Conservation (phyloP, 2,113 vertebrate genomes). For the Apaloderma vittatum region DNA sequence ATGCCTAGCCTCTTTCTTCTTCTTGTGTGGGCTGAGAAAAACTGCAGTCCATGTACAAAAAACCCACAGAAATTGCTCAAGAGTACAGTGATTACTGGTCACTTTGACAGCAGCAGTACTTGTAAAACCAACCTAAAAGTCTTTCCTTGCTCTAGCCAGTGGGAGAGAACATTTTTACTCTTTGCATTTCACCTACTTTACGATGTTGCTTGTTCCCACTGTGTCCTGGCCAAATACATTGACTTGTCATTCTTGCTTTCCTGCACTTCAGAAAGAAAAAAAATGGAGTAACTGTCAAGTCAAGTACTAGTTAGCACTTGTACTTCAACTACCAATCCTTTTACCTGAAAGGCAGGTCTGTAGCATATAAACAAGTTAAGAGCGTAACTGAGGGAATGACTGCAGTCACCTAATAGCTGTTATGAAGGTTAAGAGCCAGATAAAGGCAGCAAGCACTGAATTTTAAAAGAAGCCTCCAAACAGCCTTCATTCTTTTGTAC, state of each 20-base stretch:
- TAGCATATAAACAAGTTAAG: not conserved
- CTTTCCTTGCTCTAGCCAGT: not conserved
- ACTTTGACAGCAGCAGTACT: not conserved
- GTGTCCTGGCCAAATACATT: not conserved
- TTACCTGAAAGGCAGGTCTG: conserved; percentile 35
- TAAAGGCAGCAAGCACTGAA: not conserved
- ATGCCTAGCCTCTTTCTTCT: not conserved
- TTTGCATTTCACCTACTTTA: not conserved
- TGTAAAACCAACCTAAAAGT: not conserved
- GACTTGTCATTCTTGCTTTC: not conserved
- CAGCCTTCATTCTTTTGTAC: not conserved
- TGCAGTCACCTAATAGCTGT: not conserved
- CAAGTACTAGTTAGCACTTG: not conserved
- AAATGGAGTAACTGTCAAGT: not conserved
- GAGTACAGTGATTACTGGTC: not conserved
- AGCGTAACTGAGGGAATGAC: not conserved
- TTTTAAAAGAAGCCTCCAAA: not conserved
- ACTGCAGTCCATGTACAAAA: not conserved
- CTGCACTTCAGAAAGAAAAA: not conserved
- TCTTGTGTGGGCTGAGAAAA: not conserved
- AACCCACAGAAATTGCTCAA: not conserved
- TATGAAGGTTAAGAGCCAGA: not conserved
- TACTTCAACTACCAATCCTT: not conserved
- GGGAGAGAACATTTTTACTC: not conserved
- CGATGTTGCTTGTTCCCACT: not conserved